These are phyloP conservation scores for Hycleus cichorii DNA, from an alignment of 1,140 invertebrate genomes.

Conservation along the genomic window DNA sequence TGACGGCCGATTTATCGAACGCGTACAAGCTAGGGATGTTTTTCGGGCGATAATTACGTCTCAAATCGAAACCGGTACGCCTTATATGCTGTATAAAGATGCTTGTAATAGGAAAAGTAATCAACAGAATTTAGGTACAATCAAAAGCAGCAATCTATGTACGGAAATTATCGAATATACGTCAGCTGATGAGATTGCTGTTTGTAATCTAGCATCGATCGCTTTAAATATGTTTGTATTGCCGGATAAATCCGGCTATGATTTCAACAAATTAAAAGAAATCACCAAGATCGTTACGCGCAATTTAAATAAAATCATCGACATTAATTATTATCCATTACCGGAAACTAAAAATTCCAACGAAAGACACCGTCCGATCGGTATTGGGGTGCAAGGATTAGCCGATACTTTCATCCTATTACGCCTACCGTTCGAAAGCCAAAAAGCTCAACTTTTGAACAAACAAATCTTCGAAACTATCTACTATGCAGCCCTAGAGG, in stretches of 20 bases:
- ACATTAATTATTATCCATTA: constrained; percentile 94
- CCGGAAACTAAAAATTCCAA: constrained; percentile 84
- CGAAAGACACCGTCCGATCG: constrained; percentile 88
- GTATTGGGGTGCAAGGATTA: constrained; percentile 81
- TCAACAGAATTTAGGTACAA: constrained; percentile 97
- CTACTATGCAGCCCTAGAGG: constrained; percentile 94
- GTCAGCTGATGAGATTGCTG: constrained; percentile 88
- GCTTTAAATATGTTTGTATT: constrained; percentile 96
- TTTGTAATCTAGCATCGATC: constrained; percentile 97
- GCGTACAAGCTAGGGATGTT: constrained; percentile 76
- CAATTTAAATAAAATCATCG: constrained; percentile 97
- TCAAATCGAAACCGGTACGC: constrained; percentile 97
- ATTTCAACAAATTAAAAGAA: constrained; percentile 83
- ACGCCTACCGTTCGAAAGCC: constrained; percentile 91
- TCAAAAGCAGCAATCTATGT: constrained; percentile 97
- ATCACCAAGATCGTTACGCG: constrained; percentile 83
- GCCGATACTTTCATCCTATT: constrained; percentile 85
- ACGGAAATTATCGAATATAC: constrained; percentile 97
- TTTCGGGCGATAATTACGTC: constrained; percentile 94
- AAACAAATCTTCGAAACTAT: constrained; percentile 97
- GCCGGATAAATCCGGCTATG: constrained; percentile 64
- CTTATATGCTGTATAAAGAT: constrained; percentile 98
- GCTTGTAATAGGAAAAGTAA: constrained; percentile 96
- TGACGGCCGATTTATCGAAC: constrained; percentile 50
- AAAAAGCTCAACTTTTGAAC: constrained; percentile 81